phyloP scores from a whole-genome alignment of 2,113 vertebrate genomes.

The Anolis carolinensis region DNA sequence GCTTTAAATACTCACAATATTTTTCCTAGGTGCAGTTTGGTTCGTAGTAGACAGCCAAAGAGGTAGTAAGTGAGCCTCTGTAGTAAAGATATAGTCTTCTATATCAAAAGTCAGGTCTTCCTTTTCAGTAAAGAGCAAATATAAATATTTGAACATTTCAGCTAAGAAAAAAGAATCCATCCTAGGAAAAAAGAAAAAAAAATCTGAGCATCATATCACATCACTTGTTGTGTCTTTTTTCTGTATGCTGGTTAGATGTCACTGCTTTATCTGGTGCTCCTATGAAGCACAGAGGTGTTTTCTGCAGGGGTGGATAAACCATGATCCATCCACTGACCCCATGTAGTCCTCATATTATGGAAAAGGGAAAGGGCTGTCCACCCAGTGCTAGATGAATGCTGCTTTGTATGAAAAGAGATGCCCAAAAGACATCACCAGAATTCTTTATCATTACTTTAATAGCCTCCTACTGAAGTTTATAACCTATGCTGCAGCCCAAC shows the following conservation, averaged over 20 bases:
- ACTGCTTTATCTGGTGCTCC: no score
- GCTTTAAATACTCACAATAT: conserved; percentile 69
- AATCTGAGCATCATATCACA: background rate
- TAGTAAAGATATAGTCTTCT: conserved; percentile 97
- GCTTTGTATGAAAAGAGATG: background rate
- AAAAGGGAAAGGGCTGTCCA: no score
- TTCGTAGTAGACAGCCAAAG: conserved; percentile 92
- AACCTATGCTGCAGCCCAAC: background rate
- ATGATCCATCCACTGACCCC: no score
- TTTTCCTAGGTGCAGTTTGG: conserved; percentile 77
- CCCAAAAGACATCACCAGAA: background rate
- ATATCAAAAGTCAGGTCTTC: conserved; percentile 94
- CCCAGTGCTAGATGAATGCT: background rate
- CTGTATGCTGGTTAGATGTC: no score
- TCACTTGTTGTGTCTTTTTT: no score
- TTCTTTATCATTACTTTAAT: background rate
- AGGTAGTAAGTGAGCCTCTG: conserved; percentile 97
- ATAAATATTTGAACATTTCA: conserved; percentile 99
- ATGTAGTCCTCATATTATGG: no score
- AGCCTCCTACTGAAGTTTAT: background rate
- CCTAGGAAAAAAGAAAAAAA: conserved; percentile 66
- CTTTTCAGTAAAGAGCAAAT: conserved; percentile 91
- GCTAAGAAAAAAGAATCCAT: conserved; percentile 99
- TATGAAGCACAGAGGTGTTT: no score
- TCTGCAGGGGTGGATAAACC: no score